Evolutionary conservation across 2,113 vertebrate species (phyloP), one percentile per base, ranked within the genome.

Genomic region (Acinonyx jubatus): DNA sequence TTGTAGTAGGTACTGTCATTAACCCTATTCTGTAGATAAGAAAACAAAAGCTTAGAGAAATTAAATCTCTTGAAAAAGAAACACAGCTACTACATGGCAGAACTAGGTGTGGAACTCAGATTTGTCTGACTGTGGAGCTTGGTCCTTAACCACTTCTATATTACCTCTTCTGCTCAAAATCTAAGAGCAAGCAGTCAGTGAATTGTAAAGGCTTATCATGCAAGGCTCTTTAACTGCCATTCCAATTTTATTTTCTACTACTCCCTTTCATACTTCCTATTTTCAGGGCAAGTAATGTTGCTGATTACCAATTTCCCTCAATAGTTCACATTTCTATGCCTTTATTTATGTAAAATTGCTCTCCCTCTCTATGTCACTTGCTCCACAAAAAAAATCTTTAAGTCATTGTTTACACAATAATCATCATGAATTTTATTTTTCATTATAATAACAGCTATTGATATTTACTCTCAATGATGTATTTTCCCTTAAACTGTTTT

Each of bases 401-500:
- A 91, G 29, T 45, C 11, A 38, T 74, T 86, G 14, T 90, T 93
- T 50, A 55, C 25, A 68, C 38, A 87, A 21, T 68, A 88, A 95
- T 85, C 45, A 5, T 65, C 48, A 65, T 74, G 38, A 79, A 76
- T 95, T 86, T 80, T 27, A 86, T 80, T 86, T 86, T 96, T 85
- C 9, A 50, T 86, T 85, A 76, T 7, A 45, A n/a, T 38, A 55
- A 73, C 12, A 74, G 11, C 31, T 68, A 66, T 18, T 93, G 38
- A 68, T 84, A 68, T 80, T 57, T 85, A 82, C 29, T 92, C 18
- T 82, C 33, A 50, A 66, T n/a, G 41, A 69, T 18, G 61, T 73
- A 27, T 71, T 86, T 95, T 93, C n/a, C n/a, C 71, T 94, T 73
- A 41, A 91, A 79, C 31, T 65, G 21, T 61, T 95, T 95, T 93